Evolutionary conservation across 2,888 invertebrate genomes (phyloP), one percentile per base, ranked within the genome.

Genomic region (Chaetoderma sp.): DNA sequence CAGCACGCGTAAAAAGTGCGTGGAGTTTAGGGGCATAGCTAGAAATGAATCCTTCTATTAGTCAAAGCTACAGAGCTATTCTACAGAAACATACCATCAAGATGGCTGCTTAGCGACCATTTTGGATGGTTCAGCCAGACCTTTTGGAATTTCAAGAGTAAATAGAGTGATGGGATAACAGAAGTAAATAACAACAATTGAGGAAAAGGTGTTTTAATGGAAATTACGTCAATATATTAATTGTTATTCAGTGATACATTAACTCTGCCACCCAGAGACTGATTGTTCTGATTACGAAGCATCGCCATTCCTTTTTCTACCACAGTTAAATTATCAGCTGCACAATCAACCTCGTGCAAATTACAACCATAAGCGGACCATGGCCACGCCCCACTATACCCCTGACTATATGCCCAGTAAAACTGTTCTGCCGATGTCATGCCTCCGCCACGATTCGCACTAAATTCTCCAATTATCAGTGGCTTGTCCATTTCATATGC

Each of bases 191-290:
- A n/a, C n/a, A n/a, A n/a, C n/a, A n/a, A n/a, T n/a, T n/a, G n/a
- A n/a, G n/a, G n/a, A n/a, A n/a, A n/a, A n/a, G n/a, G n/a, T n/a
- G n/a, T n/a, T n/a, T n/a, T n/a, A n/a, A n/a, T n/a, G n/a, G n/a
- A n/a, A n/a, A n/a, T n/a, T n/a, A n/a, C n/a, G n/a, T n/a, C n/a
- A n/a, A n/a, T n/a, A n/a, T n/a, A n/a, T n/a, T n/a, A n/a, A n/a
- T n/a, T 47, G 21, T 47, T 27, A 8, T 47, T 47, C 23, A 47
- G 50, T 10, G 45, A 58, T 10, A 73, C 68, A 54, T 71, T 71
- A 13, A 73, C 69, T 6, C 68, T 56, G 1, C 73, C 73, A 2
- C 73, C 73, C 27, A 63, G 52, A 21, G 65, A 58, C 60, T 71
- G 73, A 59, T 71, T 66, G 32, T 73, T 64, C 56, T 64, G 61